Conservation (phyloP, 2,113 vertebrate genomes). For the Trinectes maculatus region DNA sequence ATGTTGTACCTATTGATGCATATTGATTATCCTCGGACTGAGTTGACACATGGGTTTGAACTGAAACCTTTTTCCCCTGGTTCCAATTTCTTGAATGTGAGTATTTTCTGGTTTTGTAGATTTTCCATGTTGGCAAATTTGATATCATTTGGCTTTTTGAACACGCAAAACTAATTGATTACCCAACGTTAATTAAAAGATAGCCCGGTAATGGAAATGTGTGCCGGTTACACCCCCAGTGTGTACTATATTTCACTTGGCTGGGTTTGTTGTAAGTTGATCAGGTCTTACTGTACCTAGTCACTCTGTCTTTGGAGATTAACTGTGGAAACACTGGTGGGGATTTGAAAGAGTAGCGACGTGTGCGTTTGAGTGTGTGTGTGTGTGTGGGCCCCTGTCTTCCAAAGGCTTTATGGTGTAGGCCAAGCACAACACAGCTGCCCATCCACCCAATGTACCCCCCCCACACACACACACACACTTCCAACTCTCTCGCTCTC, state of each 20-base stretch:
- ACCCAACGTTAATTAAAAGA: too few relatives aligned
- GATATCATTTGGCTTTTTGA: neutral
- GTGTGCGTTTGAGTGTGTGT: conserved; percentile 5
- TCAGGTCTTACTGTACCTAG: conserved; percentile 7
- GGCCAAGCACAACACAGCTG: conserved; percentile 78
- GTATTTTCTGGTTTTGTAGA: neutral
- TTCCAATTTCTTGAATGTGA: neutral
- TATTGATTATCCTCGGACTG: neutral
- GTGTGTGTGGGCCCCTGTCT: conserved; percentile 61
- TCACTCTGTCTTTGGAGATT: conserved; percentile 52
- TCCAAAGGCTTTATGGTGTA: conserved; percentile 72
- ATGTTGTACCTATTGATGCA: neutral
- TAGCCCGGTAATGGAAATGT: neutral
- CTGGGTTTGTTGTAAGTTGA: neutral
- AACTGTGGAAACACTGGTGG: conserved; percentile 21
- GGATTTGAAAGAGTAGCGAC: conserved; percentile 30
- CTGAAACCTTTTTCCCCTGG: too few relatives aligned
- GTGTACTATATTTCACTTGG: neutral
- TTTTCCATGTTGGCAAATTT: neutral
- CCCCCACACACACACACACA: neutral
- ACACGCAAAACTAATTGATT: neutral
- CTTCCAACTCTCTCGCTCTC: neutral
- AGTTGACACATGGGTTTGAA: neutral
- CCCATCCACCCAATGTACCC: conserved; percentile 68
- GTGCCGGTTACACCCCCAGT: neutral